A percentile compares a stretch with the other conserved stretches of the same genome.
These are phyloP conservation scores for Leguminivora glycinivorella DNA, from an alignment of 1,140 invertebrate species.

Conservation along the genomic window DNA sequence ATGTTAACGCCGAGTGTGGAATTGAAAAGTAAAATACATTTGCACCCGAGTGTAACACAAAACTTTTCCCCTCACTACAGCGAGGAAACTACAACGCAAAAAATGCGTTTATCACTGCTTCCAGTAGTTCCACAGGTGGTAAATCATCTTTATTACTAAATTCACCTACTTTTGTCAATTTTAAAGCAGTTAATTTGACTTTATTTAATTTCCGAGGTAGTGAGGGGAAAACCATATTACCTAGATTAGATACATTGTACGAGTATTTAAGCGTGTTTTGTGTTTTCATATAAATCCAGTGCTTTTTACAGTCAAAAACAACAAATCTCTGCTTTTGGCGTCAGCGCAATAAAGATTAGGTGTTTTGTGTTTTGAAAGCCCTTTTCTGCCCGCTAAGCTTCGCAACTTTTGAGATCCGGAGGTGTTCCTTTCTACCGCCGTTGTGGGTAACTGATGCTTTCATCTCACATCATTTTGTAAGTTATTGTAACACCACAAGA, in stretches of 20 bases:
- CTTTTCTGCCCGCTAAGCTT: not conserved
- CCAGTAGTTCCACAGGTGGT: too few relatives aligned
- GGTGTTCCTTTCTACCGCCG: not conserved
- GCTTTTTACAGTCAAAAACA: conserved; percentile 17
- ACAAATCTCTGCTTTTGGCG: conserved; percentile 1
- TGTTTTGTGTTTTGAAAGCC: conserved; percentile 19
- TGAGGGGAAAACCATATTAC: not conserved
- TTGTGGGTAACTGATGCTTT: not conserved
- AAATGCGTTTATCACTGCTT: too few relatives aligned
- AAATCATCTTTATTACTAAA: too few relatives aligned
- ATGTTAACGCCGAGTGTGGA: too few relatives aligned
- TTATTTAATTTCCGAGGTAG: too few relatives aligned
- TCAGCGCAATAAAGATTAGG: conserved; percentile 17
- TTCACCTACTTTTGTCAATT: too few relatives aligned
- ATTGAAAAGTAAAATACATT: too few relatives aligned
- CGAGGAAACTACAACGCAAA: too few relatives aligned
- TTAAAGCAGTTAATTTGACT: too few relatives aligned
- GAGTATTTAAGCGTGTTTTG: not conserved
- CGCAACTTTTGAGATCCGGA: not conserved
- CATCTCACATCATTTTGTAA: not conserved
- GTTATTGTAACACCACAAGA: not conserved
- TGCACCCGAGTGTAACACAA: too few relatives aligned
- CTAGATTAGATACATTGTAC: conserved; percentile 9
- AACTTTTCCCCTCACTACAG: too few relatives aligned
- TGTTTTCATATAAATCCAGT: conserved; percentile 1